Percentiles rank a stretch among this genome's conserved stretches.
Evolutionary conservation across 2,113 vertebrate species (phyloP).

Genomic region (Neogale vison): DNA sequence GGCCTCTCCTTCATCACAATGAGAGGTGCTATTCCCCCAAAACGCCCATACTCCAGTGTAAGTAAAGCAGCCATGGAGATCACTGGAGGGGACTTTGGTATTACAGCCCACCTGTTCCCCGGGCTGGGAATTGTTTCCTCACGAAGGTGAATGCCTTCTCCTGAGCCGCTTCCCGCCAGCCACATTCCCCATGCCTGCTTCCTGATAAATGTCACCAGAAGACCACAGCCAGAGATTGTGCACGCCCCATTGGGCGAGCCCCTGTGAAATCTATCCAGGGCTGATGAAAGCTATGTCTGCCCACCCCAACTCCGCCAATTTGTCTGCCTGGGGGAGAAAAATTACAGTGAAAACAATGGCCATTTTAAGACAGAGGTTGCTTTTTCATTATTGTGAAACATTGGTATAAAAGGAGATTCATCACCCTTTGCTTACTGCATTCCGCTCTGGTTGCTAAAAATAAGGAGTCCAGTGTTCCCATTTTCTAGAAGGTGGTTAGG

Average conservation of each 20-base stretch:
- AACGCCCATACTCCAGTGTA: constrained; percentile 66
- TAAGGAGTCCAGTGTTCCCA: neutral
- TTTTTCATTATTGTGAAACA: constrained; percentile 68
- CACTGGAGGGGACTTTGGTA: neutral
- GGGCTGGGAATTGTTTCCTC: constrained; percentile 76
- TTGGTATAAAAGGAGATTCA: constrained; percentile 55
- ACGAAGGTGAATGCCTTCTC: constrained; percentile 72
- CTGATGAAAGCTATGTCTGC: constrained; percentile 80
- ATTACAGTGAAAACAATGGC: constrained; percentile 33
- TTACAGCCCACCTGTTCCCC: constrained; percentile 68
- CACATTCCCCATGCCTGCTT: constrained; percentile 59
- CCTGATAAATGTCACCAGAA: constrained; percentile 76
- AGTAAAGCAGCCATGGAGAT: constrained; percentile 59
- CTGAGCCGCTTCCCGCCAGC: constrained; percentile 71
- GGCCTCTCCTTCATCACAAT: neutral
- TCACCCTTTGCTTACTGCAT: constrained; percentile 71
- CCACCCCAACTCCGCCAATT: constrained; percentile 75
- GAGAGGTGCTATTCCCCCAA: neutral
- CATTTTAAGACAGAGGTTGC: constrained; percentile 63
- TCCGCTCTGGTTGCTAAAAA: constrained; percentile 41
- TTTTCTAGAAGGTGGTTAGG: neutral
- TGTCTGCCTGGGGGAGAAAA: constrained; percentile 58
- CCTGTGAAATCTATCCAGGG: constrained; percentile 76
- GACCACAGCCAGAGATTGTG: constrained; percentile 77
- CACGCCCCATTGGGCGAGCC: constrained; percentile 79